Base-by-base conservation (phyloP, 2,888 invertebrate genomes). In the Reticulitermes lucifugus region DNA sequence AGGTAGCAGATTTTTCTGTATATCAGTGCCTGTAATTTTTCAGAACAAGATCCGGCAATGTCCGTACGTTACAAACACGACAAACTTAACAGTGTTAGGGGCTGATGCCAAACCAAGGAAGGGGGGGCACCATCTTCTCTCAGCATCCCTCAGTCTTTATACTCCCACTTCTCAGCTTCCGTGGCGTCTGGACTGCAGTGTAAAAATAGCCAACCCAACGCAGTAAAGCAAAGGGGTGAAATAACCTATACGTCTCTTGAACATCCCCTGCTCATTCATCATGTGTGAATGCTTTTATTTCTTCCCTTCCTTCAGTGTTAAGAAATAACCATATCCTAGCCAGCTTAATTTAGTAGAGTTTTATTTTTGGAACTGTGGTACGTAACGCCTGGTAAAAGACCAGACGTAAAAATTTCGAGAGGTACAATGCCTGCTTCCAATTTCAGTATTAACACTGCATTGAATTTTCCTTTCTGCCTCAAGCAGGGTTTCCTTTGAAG, bases 151-250 rank as follows among this genome's bases (percentile, higher is more conserved):
- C 75, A 41, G 12, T 21, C 25, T 75, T 14, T 75, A 4, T 35
- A 5, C 43, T 75, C 43, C 43, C 35, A 65, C n/a, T 25, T 65
- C 18, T 10, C 79, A 46, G n/a, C 29, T 29, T 59, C 55, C 80
- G 22, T 51, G 51, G 60, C 81, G 81, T 81, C 81, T 81, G 81
- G 81, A 81, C 70, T 59, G 22, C 10, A 43, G 81, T 43, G 43
- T 81, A 81, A 81, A 81, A 81, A 81, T 81, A 81, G 70, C 81
- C 81, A 60, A n/a, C 65, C 29, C 65, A 81, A 60, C 21, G 35
- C 81, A 81, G 70, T 41, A 70, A 81, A 81, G 29, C 65, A 81
- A 81, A 81, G 81, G 81, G 81, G 81, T 81, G 43, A 70, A 81
- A 41, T 81, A 65, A 77, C 43, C 77, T 77, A 77, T 77, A 21